Evolutionary conservation across 2,888 invertebrate species (phyloP), one percentile per base, ranked within the genome.

Genomic region (Hydroisotoma schaefferi): DNA sequence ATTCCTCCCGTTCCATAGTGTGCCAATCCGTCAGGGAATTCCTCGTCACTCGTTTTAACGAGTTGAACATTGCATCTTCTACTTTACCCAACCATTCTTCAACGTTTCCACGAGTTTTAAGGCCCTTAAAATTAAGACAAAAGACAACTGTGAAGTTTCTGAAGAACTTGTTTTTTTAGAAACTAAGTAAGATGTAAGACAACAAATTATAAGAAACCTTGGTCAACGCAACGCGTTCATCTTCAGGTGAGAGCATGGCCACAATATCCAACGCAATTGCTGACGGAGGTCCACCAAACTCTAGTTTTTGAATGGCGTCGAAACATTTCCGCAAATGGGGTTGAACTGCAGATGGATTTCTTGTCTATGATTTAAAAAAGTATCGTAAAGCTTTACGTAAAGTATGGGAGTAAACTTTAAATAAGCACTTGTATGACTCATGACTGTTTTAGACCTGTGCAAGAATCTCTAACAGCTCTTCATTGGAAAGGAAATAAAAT

Each of bases 11-110:
- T 1, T 83, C 79, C 38, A 82, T 82, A 3, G 76, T 74, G 69
- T 81, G 77, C 76, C 84, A 88, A 74, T 91, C 89, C 48, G 77
- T 80, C 26, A 91, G 82, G 0, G 89, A 85, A 15, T 76, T 76
- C 75, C 90, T 88, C 86, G 90, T 88, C 61, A 84, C 82, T 62
- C 84, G 83, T 68, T 86, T 85, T 5, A 92, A 81, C 0, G 90
- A 86, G 0, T 83, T 78, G 71, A 92, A 89, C 93, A 94, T 94
- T 0, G 87, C 86, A 55, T 90, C 88, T 75, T 94, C 94, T 1
- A 94, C 93, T 78, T 90, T 92, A 2, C 88, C 85, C 8, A 94
- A 78, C 93, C 93, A 94, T 74, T 92, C 90, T 77, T 93, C 94
- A 0, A 93, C 92, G 73, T 92, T 91, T 0, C 93, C 93, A 55